Percentiles rank a stretch among this genome's conserved stretches.
phyloP scores from a whole-genome alignment of 2,113 vertebrate species.

The Daboia siamensis region DNA sequence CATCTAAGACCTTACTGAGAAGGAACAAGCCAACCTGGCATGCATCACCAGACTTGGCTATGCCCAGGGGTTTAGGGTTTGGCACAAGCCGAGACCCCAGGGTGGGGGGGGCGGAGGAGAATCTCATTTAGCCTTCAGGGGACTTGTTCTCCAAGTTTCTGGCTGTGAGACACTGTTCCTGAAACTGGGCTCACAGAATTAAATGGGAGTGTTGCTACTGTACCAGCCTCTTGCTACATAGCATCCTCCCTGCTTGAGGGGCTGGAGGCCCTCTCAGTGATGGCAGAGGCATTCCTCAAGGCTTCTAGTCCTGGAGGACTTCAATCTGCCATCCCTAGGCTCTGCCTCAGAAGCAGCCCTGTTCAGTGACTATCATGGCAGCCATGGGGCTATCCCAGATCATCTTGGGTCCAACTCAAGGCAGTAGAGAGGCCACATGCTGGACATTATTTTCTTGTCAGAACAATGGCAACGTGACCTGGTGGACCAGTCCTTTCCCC shows the following conservation, averaged over 20 bases:
- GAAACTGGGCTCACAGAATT: not conserved
- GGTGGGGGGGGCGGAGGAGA: not conserved
- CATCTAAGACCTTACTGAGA: not conserved
- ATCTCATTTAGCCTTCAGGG: not conserved
- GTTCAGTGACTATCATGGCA: not conserved
- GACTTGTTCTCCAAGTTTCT: not conserved
- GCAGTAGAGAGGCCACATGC: not conserved
- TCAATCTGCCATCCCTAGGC: not conserved
- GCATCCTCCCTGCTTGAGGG: not conserved
- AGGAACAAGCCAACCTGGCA: not conserved
- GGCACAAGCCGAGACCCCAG: not conserved
- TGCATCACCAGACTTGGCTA: not conserved
- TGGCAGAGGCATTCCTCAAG: not conserved
- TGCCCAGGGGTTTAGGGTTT: not conserved
- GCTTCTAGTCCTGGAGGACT: not conserved
- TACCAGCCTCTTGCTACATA: not conserved
- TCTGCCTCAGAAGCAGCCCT: not conserved
- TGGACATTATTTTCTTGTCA: not conserved
- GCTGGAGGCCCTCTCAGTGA: not conserved
- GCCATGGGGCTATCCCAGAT: not conserved
- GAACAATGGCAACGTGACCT: not conserved
- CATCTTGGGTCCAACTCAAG: not conserved
- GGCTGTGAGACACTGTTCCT: not conserved
- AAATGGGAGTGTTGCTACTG: not conserved
- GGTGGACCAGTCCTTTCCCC: not conserved